phyloP scores from a whole-genome alignment of 2,888 invertebrate genomes.

The Phaonia tiefii region DNA sequence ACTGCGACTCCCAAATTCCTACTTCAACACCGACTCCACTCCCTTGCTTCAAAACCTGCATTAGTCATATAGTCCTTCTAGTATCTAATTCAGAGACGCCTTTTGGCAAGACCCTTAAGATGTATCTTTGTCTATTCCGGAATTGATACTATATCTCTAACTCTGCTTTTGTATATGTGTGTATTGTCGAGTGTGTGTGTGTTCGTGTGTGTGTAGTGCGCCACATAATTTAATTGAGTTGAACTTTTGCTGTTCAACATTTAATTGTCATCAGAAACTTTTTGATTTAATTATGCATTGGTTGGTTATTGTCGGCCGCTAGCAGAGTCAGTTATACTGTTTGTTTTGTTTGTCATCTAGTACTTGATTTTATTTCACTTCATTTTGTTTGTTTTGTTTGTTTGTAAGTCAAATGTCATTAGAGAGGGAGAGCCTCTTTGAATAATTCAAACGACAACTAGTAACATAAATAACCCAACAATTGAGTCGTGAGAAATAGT shows the following conservation, averaged over 20 bases:
- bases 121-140: background rate
- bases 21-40: background rate
- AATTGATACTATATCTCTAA: background rate
- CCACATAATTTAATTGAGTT: conserved; percentile 57
- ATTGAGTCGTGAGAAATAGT: too few relatives aligned
- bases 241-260: conserved; percentile 55
- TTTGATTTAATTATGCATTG: conserved; percentile 54
- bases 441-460: background rate
- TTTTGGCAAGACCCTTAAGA: too few relatives aligned
- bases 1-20: background rate
- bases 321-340: background rate
- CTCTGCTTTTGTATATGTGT: too few relatives aligned
- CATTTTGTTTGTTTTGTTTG: conserved; percentile 25
- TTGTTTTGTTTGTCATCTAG: background rate
- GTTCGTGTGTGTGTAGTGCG: background rate
- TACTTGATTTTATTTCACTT: too few relatives aligned
- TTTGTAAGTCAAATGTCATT: background rate
- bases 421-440: background rate
- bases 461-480: too few relatives aligned
- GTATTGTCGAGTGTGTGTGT: conserved; percentile 5
- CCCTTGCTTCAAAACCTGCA: too few relatives aligned
- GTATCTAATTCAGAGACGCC: too few relatives aligned
- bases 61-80: too few relatives aligned
- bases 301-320: background rate
- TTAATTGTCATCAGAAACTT: conserved; percentile 54